Evolutionary conservation across 2,888 invertebrate genomes (phyloP), one percentile per base, ranked within the genome.

Genomic region (Amblyjoppa proteus): DNA sequence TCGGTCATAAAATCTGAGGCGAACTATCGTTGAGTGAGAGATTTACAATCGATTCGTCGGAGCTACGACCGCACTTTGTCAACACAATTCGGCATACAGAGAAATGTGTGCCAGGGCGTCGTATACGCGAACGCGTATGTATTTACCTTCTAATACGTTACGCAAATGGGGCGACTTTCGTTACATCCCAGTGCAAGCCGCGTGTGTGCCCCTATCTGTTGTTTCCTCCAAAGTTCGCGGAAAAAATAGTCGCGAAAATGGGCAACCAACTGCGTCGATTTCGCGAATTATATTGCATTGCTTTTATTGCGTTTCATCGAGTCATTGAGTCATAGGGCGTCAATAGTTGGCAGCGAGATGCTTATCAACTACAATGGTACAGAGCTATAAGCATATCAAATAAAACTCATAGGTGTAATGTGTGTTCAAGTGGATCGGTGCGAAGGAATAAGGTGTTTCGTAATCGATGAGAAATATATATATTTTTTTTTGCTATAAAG

Each of bases 141-240:
- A 49, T 75, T 80, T 76, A 76, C 71, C 45, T 58, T 76, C 13
- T 64, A 61, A 64, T 70, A 71, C 51, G 38, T 76, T 77, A 84
- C 69, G 81, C 81, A 68, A 77, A 81, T 76, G 31, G 53, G 71
- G 31, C 53, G 20, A 31, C 9, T 51, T 41, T 31, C 56, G 25
- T 25, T 9, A 20, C 13, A 9, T 28, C 28, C 28, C 58, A 13
- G 28, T 58, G 25, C 58, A 28, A 58, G 28, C 16, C 58, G 58
- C 25, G 13, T 28, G 58, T 11, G 3, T 11, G 28, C 11, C 28
- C 11, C 28, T 25, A 13, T 25, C 28, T 20, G 3, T 56, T 56
- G 28, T 28, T 58, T 58, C 58, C 11, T 13, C 69, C 7, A 28
- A 69, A 69, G 28, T 28, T 49, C 7, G 49, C 25, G 28, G 11